These are phyloP conservation scores for Regulus satrapa DNA, from an alignment of 2,113 vertebrate genomes.

Conservation along the genomic window DNA sequence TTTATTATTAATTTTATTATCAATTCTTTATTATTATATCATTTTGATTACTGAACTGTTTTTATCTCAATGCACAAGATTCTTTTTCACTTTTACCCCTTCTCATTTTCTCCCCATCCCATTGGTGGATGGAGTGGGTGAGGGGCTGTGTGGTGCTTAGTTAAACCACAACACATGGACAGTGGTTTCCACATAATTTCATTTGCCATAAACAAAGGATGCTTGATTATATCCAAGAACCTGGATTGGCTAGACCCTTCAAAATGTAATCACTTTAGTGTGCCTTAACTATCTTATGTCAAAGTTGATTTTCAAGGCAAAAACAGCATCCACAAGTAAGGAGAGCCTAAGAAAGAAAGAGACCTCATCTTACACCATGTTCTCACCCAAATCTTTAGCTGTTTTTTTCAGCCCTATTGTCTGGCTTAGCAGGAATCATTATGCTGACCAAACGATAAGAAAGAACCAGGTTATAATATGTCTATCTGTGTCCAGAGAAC, in stretches of 20 bases:
- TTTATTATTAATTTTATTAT: not conserved
- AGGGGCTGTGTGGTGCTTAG: not conserved
- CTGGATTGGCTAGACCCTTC: not conserved
- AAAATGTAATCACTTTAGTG: not conserved
- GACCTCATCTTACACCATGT: not conserved
- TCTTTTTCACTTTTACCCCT: not conserved
- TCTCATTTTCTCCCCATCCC: not conserved
- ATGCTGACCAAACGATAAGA: not conserved
- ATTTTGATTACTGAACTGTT: not conserved
- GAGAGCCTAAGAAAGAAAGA: not conserved
- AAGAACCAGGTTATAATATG: not conserved
- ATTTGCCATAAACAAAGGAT: not conserved
- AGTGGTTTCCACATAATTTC: not conserved
- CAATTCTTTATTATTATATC: not conserved
- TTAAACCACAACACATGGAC: not conserved
- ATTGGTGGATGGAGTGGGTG: not conserved
- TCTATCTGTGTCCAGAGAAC: not conserved
- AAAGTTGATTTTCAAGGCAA: not conserved
- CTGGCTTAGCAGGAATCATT: not conserved
- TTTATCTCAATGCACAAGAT: not conserved
- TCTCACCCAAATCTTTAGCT: not conserved
- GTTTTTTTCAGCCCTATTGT: not conserved
- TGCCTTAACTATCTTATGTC: rapidly evolving
- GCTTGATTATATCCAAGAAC: not conserved
- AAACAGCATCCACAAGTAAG: not conserved